Conservation (phyloP, 2,113 vertebrate genomes). For the Lamprologus lemairii region DNA sequence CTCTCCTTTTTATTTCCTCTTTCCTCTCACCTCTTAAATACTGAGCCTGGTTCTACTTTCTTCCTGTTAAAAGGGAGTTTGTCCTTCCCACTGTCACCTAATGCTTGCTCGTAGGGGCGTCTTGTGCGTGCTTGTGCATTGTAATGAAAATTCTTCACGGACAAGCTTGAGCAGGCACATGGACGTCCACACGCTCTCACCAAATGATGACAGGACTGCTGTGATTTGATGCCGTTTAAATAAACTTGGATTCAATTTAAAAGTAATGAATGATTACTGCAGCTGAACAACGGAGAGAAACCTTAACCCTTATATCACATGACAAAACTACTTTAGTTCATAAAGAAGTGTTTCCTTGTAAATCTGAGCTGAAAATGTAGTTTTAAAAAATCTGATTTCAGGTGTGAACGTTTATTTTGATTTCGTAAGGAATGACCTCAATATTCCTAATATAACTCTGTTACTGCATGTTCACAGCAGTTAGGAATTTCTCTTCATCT, state of each 20-base stretch:
- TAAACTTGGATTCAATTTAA: neutral
- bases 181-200: neutral
- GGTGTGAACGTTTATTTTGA: neutral
- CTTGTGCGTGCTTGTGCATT: neutral
- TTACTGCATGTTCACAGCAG: neutral
- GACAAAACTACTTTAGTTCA: neutral
- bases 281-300: accelerated
- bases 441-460: neutral
- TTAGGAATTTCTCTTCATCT: neutral
- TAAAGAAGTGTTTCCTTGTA: neutral
- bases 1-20: neutral
- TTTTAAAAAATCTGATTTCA: neutral
- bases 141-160: neutral
- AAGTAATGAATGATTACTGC: neutral
- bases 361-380: neutral
- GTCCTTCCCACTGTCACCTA: neutral
- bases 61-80: neutral
- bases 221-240: neutral
- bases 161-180: neutral
- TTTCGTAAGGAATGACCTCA: neutral
- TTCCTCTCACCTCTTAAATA: accelerated
- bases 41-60: neutral
- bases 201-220: neutral
- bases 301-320: neutral
- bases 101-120: accelerated